Percentiles rank a stretch among this genome's conserved stretches.
phyloP scores from a whole-genome alignment of 2,113 vertebrate genomes.

The Sinocyclocheilus anshuiensis region DNA sequence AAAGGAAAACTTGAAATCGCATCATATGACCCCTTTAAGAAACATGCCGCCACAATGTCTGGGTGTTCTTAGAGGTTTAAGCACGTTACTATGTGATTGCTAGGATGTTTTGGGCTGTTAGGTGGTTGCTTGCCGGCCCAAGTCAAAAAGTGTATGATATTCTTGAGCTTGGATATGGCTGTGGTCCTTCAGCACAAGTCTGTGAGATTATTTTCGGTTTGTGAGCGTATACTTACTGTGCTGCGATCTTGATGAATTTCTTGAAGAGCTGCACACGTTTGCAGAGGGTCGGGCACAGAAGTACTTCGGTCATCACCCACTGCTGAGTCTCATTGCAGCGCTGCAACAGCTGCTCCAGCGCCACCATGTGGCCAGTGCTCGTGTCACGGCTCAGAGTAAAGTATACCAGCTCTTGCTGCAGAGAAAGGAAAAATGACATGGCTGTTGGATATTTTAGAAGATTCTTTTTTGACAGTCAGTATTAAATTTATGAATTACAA shows the following conservation, averaged over 20 bases:
- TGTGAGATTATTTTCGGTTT: background rate
- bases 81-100: background rate
- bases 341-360: constrained; percentile 90
- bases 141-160: background rate
- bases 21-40: too few species aligned
- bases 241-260: constrained; percentile 97
- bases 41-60: too few species aligned
- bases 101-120: too few species aligned
- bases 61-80: background rate
- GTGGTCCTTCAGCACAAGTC: background rate
- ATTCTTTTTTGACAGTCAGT: background rate
- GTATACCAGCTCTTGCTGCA: constrained; percentile 95
- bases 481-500: background rate
- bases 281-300: constrained; percentile 87
- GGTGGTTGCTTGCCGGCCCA: background rate
- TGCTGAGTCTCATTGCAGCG: constrained; percentile 95
- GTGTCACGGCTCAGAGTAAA: constrained; percentile 91
- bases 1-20: too few species aligned
- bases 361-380: constrained; percentile 79
- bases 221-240: constrained; percentile 84
- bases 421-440: constrained; percentile 32
- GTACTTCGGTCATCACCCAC: constrained; percentile 95
- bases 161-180: too few species aligned
- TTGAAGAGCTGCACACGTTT: constrained; percentile 95
- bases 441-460: background rate